Conservation (phyloP, 2,797 vertebrate genomes). For the Glyptemys insculpta region DNA sequence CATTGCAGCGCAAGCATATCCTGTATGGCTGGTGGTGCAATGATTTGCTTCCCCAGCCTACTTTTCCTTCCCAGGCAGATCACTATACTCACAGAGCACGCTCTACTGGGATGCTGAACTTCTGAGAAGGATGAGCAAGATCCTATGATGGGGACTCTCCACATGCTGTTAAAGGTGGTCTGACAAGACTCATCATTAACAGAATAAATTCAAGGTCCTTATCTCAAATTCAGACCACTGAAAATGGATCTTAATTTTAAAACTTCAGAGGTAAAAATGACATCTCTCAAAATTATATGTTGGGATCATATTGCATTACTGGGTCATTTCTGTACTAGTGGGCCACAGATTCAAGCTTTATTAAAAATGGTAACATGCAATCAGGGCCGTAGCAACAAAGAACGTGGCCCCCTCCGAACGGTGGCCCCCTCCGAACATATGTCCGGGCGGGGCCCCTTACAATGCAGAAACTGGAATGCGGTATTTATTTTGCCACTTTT, state of each 20-base stretch:
- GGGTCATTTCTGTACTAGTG: constrained; percentile 69
- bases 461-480: no score
- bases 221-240: constrained; percentile 46
- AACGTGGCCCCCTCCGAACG: no score
- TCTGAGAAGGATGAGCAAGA: neutral
- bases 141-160: neutral
- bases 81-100: neutral
- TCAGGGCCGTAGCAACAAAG: no score
- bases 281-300: constrained; percentile 70
- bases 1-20: neutral
- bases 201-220: constrained; percentile 44
- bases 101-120: neutral
- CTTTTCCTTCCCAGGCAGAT: neutral
- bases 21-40: neutral
- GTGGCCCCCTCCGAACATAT: no score
- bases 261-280: constrained; percentile 68
- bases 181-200: constrained; percentile 27
- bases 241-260: constrained; percentile 66
- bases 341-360: constrained; percentile 70
- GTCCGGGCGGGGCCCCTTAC: no score
- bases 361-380: constrained; percentile 72
- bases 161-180: neutral
- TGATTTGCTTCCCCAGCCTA: neutral
- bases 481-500: no score
- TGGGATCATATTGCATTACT: constrained; percentile 55